Evolutionary conservation across 2,888 invertebrate genomes (phyloP), one percentile per base, ranked within the genome.

Genomic region (Iphiclides podalirius): DNA sequence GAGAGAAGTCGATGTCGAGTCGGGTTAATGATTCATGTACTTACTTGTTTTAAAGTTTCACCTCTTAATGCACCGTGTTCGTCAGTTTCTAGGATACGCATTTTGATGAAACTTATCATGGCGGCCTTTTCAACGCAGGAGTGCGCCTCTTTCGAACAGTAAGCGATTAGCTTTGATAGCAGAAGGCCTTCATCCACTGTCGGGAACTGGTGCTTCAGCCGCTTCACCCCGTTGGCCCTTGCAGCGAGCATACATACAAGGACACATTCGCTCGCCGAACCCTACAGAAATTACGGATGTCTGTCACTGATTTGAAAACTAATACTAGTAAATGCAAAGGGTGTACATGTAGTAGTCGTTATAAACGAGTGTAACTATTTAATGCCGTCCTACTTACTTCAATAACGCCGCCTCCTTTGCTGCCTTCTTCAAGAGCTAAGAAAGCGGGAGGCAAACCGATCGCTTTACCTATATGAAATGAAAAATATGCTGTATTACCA

Each of bases 191-290:
- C 98, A 75, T 97, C 97, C 15, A 95, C 93, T 61, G 94, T 94
- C 0, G 96, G 95, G 72, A 96, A 94, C 64, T 93, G 93, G 57
- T 94, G 93, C 76, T 97, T 97, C 17, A 97, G 89, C 39, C 94
- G 89, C 70, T 95, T 95, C 57, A 98, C 92, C 15, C 96, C 95
- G 74, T 95, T 96, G 11, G 96, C 96, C 63, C 98, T 90, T 0
- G 98, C 98, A 0, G 98, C 97, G 57, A 98, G 75, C 94, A 98
- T 94, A 33, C 94, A 94, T 7, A 98, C 97, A 53, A 98, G 89
- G 45, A 98, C 93, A 73, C 98, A 97, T 79, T 98, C 98, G 67
- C 98, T 98, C 4, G 98, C 98, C 0, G 98, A 98, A 4, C 97
- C 96, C 97, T 98, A 74, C 0, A 49, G 7, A 49, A 35, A n/a